Conservation (phyloP, 2,797 vertebrate species). For the Momotus momota region DNA sequence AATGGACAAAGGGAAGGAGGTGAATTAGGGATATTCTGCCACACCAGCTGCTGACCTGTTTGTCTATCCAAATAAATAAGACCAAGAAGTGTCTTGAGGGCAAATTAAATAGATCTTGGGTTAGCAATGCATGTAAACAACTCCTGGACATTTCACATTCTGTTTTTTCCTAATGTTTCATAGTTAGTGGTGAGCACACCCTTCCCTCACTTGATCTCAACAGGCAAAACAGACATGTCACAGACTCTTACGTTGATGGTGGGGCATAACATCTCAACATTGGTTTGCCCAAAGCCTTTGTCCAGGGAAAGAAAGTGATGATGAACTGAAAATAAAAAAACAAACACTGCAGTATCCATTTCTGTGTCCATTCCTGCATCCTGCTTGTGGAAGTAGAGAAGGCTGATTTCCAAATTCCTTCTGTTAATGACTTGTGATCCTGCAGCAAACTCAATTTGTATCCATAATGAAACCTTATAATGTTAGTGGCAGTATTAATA, state of each 20-base stretch:
- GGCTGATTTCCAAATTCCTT: neutral
- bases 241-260: neutral
- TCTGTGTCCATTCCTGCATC: neutral
- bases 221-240: neutral
- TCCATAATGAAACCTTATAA: constrained; percentile 10
- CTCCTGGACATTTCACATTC: neutral
- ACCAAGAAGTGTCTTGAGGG: neutral
- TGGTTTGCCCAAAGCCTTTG: neutral
- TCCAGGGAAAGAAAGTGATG: neutral
- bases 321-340: neutral
- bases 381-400: neutral
- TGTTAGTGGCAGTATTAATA: constrained; percentile 36
- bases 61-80: neutral
- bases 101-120: fast-evolving
- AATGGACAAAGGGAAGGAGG: neutral
- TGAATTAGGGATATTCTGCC: neutral
- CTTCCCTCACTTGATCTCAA: neutral
- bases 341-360: fast-evolving
- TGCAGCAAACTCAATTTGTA: constrained; percentile 31
- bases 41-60: neutral
- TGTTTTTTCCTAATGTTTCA: neutral
- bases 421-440: constrained; percentile 3
- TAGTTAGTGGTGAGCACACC: fast-evolving
- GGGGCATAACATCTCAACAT: fast-evolving
- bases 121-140: no score